Percentiles rank a stretch among this genome's conserved stretches.
Evolutionary conservation across 2,888 invertebrate genomes (phyloP).

Genomic region (Plebejus melissa): DNA sequence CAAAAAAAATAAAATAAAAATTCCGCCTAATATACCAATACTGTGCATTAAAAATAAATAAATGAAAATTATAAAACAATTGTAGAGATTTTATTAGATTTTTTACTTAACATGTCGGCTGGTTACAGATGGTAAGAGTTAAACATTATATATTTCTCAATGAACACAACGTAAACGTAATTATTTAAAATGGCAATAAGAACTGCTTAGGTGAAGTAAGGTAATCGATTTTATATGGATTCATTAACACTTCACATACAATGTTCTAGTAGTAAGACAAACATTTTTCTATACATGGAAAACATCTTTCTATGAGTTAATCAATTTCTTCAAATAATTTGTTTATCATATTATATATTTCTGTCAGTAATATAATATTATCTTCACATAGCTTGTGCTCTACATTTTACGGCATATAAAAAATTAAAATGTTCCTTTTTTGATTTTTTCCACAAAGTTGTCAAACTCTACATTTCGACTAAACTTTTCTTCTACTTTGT

Average conservation of each 20-base stretch:
- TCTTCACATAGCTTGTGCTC: not conserved
- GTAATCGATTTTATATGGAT: not conserved
- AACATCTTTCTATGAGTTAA: too few species aligned
- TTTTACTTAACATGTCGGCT: not conserved
- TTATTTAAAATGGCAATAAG: not conserved
- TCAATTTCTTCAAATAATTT: not conserved
- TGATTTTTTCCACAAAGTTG: too few species aligned
- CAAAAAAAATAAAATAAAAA: too few species aligned
- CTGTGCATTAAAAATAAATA: too few species aligned
- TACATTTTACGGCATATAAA: not conserved
- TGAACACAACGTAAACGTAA: not conserved
- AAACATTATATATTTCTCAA: not conserved
- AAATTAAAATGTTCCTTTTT: too few species aligned
- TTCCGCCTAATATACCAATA: too few species aligned
- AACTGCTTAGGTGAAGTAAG: not conserved
- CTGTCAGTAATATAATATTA: not conserved
- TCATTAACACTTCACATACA: not conserved
- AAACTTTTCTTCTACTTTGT: too few species aligned
- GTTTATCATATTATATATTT: not conserved
- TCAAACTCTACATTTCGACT: too few species aligned
- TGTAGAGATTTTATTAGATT: too few species aligned
- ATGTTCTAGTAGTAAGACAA: too few species aligned
- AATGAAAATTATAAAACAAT: too few species aligned
- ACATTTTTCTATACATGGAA: too few species aligned
- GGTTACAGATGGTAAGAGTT: not conserved